Evolutionary conservation across 2,797 vertebrate genomes (phyloP), one percentile per base, ranked within the genome.

Genomic region (Notoglanidium macrostoma): DNA sequence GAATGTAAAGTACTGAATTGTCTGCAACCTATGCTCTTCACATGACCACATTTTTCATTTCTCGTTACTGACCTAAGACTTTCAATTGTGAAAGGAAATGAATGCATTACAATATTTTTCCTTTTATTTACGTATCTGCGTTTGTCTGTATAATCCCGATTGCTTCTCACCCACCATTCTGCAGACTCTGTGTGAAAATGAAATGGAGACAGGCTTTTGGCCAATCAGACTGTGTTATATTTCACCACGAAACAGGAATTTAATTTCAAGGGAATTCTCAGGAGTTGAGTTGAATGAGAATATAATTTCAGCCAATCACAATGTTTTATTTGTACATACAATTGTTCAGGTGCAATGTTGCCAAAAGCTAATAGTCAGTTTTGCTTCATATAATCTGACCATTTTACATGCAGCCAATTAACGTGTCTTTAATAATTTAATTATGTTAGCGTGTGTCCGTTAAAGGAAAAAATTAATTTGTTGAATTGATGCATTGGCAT

Each of bases 21-120:
- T 65, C 59, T 49, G 51, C 79, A 29, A 49, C 79, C 59, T 65
- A 15, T 51, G 61, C 79, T 65, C 79, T 17, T 65, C 80, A 29
- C n/a, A 29, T 81, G 59, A 81, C 35, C 26, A 29, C 40, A 19
- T 65, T 51, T 82, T 49, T 49, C 61, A 29, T 82, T 32, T 19
- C 35, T 49, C 29, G 0, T 10, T 14, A 32, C 77, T 65, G 15
- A 63, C 40, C 40, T 29, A 65, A 29, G 79, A 29, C 9, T 49
- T 19, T 29, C 4, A 65, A 29, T 44, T n/a, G 78, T 40, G 12
- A 81, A 29, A 1, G 79, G 15, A 82, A 65, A 82, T 29, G 26
- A 65, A 65, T 19, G 59, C 79, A 21, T 65, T 11, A 49, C 46
- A 61, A 80, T 80, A 81, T 8, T 17, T 81, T 46, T 46, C 3